Evolutionary conservation across 2,113 vertebrate species (phyloP).

Genomic region (Esox niger): DNA sequence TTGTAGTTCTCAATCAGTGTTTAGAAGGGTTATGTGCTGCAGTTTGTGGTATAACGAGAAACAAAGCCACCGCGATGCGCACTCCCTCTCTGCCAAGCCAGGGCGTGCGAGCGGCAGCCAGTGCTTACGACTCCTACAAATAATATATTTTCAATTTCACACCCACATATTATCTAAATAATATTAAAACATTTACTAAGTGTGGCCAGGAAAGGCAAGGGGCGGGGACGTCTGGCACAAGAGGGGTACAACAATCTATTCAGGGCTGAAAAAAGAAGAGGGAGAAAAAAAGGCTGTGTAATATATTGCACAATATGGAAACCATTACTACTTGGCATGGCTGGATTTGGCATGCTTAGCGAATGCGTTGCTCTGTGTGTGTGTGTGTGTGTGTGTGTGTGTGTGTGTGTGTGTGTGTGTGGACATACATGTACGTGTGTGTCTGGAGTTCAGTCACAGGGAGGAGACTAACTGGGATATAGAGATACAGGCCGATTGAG

Average conservation of each 20-base stretch:
- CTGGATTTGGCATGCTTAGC: constrained; percentile 28
- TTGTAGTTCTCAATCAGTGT: constrained; percentile 33
- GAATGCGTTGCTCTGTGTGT: constrained; percentile 31
- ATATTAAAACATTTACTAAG: constrained; percentile 34
- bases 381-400: constrained; percentile 3
- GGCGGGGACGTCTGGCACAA: constrained; percentile 24
- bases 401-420: not conserved
- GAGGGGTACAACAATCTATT: constrained; percentile 26
- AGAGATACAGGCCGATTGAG: constrained; percentile 2
- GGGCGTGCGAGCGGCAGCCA: not conserved
- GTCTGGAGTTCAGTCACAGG: constrained; percentile 6
- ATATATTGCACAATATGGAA: constrained; percentile 66
- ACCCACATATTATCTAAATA: constrained; percentile 42
- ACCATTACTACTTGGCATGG: constrained; percentile 65
- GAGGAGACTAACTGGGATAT: constrained; percentile 13
- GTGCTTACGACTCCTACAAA: constrained; percentile 17
- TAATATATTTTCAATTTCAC: constrained; percentile 38
- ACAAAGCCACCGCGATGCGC: not conserved
- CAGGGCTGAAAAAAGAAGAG: constrained; percentile 24
- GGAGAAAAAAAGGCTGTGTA: constrained; percentile 37
- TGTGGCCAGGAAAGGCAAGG: constrained; percentile 7
- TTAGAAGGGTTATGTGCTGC: constrained; percentile 10
- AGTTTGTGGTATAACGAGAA: constrained; percentile 9
- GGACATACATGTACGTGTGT: constrained; percentile 4
- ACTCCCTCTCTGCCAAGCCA: not conserved